Evolutionary conservation across 2,113 vertebrate genomes (phyloP).

Genomic region (Oreocharis arfaki): DNA sequence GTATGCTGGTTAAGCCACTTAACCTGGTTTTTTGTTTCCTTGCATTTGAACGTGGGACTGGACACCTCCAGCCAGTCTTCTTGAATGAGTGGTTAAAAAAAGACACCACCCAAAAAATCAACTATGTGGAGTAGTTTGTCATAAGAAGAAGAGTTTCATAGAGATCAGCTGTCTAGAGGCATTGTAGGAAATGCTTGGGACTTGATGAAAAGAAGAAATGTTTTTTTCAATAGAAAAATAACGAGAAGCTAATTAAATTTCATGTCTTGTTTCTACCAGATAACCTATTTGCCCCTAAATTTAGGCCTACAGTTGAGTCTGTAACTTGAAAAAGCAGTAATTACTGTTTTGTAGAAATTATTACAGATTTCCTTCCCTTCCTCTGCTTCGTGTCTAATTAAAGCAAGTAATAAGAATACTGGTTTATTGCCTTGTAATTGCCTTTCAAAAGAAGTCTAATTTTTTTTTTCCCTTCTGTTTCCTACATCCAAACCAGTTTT

Average conservation of each 20-base stretch:
- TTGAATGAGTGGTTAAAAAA: neutral
- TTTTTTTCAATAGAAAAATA: neutral
- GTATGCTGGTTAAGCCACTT: neutral
- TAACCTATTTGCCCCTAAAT: neutral
- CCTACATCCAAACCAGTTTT: neutral
- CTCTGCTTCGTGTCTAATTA: neutral
- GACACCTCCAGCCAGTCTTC: neutral
- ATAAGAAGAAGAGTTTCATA: neutral
- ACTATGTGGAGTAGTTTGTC: neutral
- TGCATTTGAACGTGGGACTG: neutral
- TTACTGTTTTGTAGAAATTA: neutral
- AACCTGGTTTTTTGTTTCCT: neutral
- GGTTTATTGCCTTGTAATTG: neutral
- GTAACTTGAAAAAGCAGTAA: neutral
- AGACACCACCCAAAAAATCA: fast-evolving
- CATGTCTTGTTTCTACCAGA: neutral
- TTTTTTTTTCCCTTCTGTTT: slow-evolving; percentile 2
- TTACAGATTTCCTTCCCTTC: neutral
- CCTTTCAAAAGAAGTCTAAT: neutral
- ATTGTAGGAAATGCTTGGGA: neutral
- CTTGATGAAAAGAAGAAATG: neutral
- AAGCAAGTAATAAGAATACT: neutral
- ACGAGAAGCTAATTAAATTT: neutral
- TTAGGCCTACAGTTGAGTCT: neutral
- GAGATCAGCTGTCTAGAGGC: neutral